Base-by-base conservation (phyloP, 2,113 vertebrate species). In the Datnioides undecimradiatus region DNA sequence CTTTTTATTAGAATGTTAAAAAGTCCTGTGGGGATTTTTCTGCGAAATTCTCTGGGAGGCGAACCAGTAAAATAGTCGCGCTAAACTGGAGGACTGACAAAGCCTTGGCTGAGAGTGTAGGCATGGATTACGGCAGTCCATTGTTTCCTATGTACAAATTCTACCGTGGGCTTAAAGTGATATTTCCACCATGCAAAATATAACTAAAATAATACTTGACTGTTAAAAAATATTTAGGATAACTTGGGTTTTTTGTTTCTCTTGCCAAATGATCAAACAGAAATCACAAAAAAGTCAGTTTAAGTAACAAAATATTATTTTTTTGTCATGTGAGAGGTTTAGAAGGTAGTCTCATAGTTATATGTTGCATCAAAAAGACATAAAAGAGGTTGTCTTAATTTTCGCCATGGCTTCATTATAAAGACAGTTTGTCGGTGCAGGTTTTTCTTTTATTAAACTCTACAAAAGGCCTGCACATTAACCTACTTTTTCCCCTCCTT, bases 1-100 rank as follows among this genome's bases (percentile, higher is more conserved):
- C 25, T 8, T 87, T 91, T 92, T 90, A 92, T 91, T 89, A 74
- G 90, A 95, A 95, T 95, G 95, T 89, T 92, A 90, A 88, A 91
- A 90, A 90, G 94, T 90, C 87, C 60, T 88, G 31, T 14, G 90
- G 93, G 90, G 82, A 84, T 92, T 93, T 94, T 77, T 93, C 93
- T 93, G 36, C 79, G 84, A 66, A 77, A 75, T 57, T 71, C 62
- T 72, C 59, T 19, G 65, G 81, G 71, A 73, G 69, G 59, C 73
- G 45, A 72, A 81, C 68, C 58, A 79, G 78, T 88, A 81, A 84
- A 87, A 62, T 66, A 79, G 79, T 80, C 36, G 2, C 27, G 68
- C 73, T 82, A 80, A 85, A 78, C 59, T 67, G 59, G 25, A 71
- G 45, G 11, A 71, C 46, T 76, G 80, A 79, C 63, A 76, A 84